Evolutionary conservation across 2,797 vertebrate species (phyloP), one percentile per base, ranked within the genome.

Genomic region (Neosilurus mollespiculum): DNA sequence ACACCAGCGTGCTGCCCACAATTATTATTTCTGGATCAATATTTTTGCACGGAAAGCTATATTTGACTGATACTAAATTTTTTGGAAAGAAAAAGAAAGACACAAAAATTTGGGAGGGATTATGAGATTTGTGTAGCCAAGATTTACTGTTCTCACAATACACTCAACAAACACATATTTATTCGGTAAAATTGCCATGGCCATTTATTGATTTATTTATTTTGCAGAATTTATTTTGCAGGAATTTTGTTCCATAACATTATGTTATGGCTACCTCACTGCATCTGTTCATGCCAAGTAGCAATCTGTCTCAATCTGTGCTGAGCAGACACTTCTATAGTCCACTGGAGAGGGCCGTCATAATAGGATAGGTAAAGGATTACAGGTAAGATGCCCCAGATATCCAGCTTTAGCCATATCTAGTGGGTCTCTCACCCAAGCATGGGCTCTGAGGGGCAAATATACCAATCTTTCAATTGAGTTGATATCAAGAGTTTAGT

Each of bases 341-440:
- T 92, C 87, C 75, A 88, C 83, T 88, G 88, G 88, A 80, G 82
- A 89, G 88, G 62, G 72, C 79, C 62, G 34, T 71, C 93, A 93
- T 95, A 95, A 95, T 92, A 93, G 94, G 94, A 95, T 95, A 93
- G 91, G 88, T 91, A 84, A 85, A 90, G 86, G 89, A 94, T 94
- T 94, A 94, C 89, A 72, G 86, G 82, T 94, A 94, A 94, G 92
- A 91, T 78, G 86, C 86, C 88, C 88, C 82, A 90, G 71, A 85
- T 86, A 88, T 91, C 84, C 89, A 91, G 88, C 88, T 85, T 92
- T 90, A 87, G 78, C 90, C 93, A 91, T 92, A 93, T 92, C 90
- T 91, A 93, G 85, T 92, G 91, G 93, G 92, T 92, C 91, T 92
- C 91, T 93, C 92, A 93, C 92, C 92, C 91, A 92, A 90, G 89